Conservation (phyloP, 2,888 invertebrate species). For the Baronia brevicornis region DNA sequence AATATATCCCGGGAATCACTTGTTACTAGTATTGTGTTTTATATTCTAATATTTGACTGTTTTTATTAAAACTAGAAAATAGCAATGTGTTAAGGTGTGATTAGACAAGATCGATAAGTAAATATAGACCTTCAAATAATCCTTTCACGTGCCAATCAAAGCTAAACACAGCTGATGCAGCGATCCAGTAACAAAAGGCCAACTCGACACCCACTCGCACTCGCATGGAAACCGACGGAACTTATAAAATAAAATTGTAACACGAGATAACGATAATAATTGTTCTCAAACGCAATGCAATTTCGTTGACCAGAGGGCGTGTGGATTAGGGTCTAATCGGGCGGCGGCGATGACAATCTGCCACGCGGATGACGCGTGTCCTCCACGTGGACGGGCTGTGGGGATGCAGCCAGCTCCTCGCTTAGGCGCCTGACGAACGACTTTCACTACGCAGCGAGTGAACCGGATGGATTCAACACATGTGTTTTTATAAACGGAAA, state of each 20-base stretch:
- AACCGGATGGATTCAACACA: conserved; percentile 1
- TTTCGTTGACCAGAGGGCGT: conserved; percentile 49
- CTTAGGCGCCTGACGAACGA: not conserved
- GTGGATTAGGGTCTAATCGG: conserved; percentile 66
- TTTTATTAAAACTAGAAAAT: no score
- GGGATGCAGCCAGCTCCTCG: conserved; percentile 7
- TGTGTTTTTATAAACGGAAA: no score
- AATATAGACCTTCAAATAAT: conserved; percentile 7
- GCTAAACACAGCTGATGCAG: conserved; percentile 39
- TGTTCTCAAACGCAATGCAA: conserved; percentile 50
- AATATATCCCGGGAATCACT: no score
- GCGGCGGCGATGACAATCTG: conserved; percentile 65
- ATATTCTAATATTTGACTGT: no score
- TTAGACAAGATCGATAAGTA: conserved; percentile 1
- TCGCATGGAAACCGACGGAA: conserved; percentile 29
- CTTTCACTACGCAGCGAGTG: not conserved
- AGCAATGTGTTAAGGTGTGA: no score
- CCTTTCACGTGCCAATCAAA: conserved; percentile 35
- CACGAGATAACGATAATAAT: conserved; percentile 61
- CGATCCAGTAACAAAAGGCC: conserved; percentile 17
- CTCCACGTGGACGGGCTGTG: conserved; percentile 27
- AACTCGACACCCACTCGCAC: conserved; percentile 22
- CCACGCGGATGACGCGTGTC: conserved; percentile 40
- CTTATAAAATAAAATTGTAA: conserved; percentile 50
- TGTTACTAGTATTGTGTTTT: no score